A percentile compares a stretch with the other conserved stretches of the same genome.
Conservation (phyloP, 2,888 invertebrate genomes). For the Helobdella robusta region DNA sequence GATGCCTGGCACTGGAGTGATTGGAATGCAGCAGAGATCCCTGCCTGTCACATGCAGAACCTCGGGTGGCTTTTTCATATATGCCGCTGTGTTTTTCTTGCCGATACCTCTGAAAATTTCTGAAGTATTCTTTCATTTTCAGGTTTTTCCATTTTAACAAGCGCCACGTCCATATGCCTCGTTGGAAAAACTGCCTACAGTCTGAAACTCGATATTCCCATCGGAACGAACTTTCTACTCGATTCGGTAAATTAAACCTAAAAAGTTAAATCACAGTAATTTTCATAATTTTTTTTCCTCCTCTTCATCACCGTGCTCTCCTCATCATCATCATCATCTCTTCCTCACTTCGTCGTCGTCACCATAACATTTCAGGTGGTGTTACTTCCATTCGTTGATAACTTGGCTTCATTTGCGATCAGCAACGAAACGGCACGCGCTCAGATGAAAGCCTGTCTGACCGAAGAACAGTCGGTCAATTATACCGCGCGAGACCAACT, state of each 20-base stretch:
- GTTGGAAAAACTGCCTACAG: background rate
- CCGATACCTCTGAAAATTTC: no score
- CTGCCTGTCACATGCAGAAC: no score
- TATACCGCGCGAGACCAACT: background rate
- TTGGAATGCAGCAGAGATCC: no score
- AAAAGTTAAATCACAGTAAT: background rate
- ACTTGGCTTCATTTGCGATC: background rate
- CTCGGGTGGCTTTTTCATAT: no score
- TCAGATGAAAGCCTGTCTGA: slow-evolving; percentile 16
- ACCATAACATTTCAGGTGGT: slow-evolving; percentile 9
- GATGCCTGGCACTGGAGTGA: no score
- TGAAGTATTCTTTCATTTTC: no score
- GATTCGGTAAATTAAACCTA: slow-evolving; percentile 8
- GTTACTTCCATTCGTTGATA: slow-evolving; percentile 9
- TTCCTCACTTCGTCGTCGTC: background rate
- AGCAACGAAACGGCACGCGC: background rate
- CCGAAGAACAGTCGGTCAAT: background rate
- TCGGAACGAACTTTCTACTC: slow-evolving; percentile 1
- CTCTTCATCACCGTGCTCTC: background rate
- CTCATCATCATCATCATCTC: background rate
- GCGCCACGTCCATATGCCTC: background rate
- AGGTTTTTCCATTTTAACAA: no score
- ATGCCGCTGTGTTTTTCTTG: no score
- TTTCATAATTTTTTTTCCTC: slow-evolving; percentile 3
- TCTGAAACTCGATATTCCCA: background rate